Evolutionary conservation across 2,888 invertebrate species (phyloP), one percentile per base, ranked within the genome.

Genomic region (Adelognathus sp.): DNA sequence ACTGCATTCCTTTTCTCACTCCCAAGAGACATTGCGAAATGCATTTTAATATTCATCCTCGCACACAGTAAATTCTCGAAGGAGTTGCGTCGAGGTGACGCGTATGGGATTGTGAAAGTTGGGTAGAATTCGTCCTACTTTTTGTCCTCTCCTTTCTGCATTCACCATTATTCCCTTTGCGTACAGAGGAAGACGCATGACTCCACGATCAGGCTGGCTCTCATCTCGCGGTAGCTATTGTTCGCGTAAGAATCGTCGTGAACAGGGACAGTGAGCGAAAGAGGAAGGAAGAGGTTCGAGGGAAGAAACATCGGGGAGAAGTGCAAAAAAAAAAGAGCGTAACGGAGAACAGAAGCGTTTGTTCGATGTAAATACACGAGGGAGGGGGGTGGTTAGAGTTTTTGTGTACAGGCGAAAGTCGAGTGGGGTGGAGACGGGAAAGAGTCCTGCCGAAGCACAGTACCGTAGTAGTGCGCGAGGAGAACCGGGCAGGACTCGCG

Each of bases 351-450:
- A 72, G 76, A 77, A 79, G 77, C 67, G 77, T 81, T 82, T 79
- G 75, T 77, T 81, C 72, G 69, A 72, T 75, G 77, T 79, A 79
- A 77, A 79, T 72, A 82, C 54, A 39, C 60, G 61, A 61, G 31
- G 56, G 31, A 52, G 16, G 61, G 21, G 50, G 44, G 31, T 29
- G 9, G 36, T 11, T 9, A n/a, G 9, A 36, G 18, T 14, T 16
- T 16, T 46, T 46, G 46, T 18, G 52, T 63, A 58, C 71, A 67
- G 50, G 69, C 64, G 66, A 46, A 58, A 70, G 61, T 46, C 67
- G 67, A 67, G 54, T 41, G 21, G 67, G n/a, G 27, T 16, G 52
- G 39, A 54, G 54, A 76, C 60, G 61, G 63, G 52, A 46, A 52
- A 46, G 27, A 24, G 58, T 52, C 54, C 69, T 52, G 24, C 52